Evolutionary conservation across 2,113 vertebrate species (phyloP).

Genomic region (Phylloscopus trochilus): DNA sequence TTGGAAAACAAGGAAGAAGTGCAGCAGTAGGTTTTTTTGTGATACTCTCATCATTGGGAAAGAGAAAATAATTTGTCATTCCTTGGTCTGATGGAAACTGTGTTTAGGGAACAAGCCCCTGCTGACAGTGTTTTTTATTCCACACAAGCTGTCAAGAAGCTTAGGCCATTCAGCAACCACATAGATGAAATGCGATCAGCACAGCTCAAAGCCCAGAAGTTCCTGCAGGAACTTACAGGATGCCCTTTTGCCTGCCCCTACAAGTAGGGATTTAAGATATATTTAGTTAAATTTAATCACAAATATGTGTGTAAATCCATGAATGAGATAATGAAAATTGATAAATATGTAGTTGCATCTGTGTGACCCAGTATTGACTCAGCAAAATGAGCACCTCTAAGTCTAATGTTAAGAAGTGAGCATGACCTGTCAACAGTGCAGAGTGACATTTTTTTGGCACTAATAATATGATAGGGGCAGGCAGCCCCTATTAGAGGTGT

Average conservation of each 20-base stretch:
- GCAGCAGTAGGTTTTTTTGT: neutral
- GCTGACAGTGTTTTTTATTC: slow-evolving; percentile 51
- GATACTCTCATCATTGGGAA: slow-evolving; percentile 47
- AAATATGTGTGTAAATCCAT: slow-evolving; percentile 61
- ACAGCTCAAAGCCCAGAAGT: neutral
- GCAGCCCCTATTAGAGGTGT: neutral
- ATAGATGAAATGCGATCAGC: neutral
- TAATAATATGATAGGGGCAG: neutral
- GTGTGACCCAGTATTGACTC: slow-evolving; percentile 54
- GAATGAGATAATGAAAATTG: slow-evolving; percentile 70
- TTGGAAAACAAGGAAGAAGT: slow-evolving; percentile 35
- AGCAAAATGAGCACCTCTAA: slow-evolving; percentile 58
- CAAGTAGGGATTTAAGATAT: neutral
- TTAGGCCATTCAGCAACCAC: neutral
- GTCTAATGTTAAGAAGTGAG: slow-evolving; percentile 54
- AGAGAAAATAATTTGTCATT: slow-evolving; percentile 68
- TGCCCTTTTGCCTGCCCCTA: neutral
- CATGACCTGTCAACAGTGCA: neutral
- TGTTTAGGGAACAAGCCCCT: slow-evolving; percentile 28
- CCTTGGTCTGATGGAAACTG: slow-evolving; percentile 47
- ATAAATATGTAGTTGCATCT: slow-evolving; percentile 62
- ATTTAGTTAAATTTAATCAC: neutral
- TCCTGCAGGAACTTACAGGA: neutral
- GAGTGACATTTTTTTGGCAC: slow-evolving; percentile 30
- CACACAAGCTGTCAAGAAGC: slow-evolving; percentile 42